Evolutionary conservation across 2,113 vertebrate species (phyloP), one percentile per base, ranked within the genome.

Genomic region (Engraulis encrasicolus): DNA sequence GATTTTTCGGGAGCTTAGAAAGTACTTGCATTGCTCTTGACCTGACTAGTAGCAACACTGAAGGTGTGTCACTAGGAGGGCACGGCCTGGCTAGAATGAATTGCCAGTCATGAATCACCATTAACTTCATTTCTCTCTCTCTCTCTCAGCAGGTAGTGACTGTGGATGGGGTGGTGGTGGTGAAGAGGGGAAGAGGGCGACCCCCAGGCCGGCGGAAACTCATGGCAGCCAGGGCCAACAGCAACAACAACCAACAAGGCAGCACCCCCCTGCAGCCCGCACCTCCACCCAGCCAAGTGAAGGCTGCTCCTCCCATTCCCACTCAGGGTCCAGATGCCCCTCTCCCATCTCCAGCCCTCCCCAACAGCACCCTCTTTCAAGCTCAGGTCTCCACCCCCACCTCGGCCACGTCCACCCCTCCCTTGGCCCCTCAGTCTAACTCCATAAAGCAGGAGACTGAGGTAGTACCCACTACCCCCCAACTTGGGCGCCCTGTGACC

Each of bases 151-250:
- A 93, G 94, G 48, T 82, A 0, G n/a, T 37, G 17, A 81, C 74
- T 54, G 52, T 84, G 0, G 91, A 90, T 31, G 89, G 89, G 36
- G 1, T 31, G 5, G 74, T 88, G 5, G 74, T 88, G 78, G 86
- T 86, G 66, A 92, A 91, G 79, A 95, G 94, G 86, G 49, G 93
- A 58, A 92, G 94, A 0, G 95, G 94, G 0, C 88, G 95, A 0
- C 94, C 95, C 0, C 94, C 94, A 0, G 94, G 94, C 2, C 91
- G 92, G 0, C 89, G 93, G 0, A 94, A 91, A 88, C 87, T 90
- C 93, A 88, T 87, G 86, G 58, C 20, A 82, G 36, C 82, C 83
- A 84, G 81, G 86, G 85, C 48, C 83, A 83, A 81, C 83, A n/a
- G n/a, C n/a, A n/a, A n/a, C n/a, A n/a, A n/a, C n/a, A n/a, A n/a